These are phyloP conservation scores for Phrynosoma blainvillii DNA, from an alignment of 2,113 vertebrate species.

Conservation along the genomic window DNA sequence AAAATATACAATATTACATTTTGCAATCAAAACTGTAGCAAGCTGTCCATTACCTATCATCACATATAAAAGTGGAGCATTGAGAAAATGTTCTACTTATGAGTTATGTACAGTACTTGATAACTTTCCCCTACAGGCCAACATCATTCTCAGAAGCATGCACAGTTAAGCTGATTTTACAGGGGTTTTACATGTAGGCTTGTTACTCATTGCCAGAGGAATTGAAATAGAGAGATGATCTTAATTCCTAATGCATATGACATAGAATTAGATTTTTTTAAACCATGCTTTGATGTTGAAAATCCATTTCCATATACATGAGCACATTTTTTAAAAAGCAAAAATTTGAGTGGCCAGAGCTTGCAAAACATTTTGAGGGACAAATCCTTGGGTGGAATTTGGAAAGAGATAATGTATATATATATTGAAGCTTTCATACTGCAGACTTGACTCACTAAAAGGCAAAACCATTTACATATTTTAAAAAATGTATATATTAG, in stretches of 20 bases:
- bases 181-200: not conserved
- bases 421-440: not conserved
- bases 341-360: slow-evolving; percentile 39
- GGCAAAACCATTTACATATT: no score
- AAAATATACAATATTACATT: not conserved
- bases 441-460: not conserved
- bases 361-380: slow-evolving; percentile 35
- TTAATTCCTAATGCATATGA: slow-evolving; percentile 36
- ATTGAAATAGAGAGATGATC: slow-evolving; percentile 40
- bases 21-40: not conserved
- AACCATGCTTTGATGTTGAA: slow-evolving; percentile 39
- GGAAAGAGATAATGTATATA: not conserved
- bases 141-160: not conserved
- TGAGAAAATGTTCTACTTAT: not conserved
- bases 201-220: slow-evolving; percentile 29
- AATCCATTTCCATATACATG: slow-evolving; percentile 36
- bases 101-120: slow-evolving; percentile 14
- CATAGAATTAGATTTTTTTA: not conserved
- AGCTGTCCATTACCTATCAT: slow-evolving; percentile 47
- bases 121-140: slow-evolving; percentile 34
- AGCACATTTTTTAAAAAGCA: not conserved
- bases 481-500: not conserved
- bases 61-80: slow-evolving; percentile 16
- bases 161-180: slow-evolving; percentile 19
- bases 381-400: not conserved